phyloP scores from a whole-genome alignment of 2,113 vertebrate species.

The Talpa occidentalis region DNA sequence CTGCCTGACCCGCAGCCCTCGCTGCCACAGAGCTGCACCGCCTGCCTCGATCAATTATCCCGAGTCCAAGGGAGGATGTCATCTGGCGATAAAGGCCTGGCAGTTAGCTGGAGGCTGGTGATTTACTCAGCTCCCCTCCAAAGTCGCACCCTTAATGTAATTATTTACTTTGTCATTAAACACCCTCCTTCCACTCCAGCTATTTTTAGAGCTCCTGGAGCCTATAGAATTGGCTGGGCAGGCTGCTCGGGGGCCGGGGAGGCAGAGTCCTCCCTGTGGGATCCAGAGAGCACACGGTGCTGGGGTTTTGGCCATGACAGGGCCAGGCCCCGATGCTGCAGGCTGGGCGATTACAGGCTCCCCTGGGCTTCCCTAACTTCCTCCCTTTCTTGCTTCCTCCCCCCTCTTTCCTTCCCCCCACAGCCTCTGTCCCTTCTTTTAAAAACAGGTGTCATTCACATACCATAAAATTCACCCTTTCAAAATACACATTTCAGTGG shows the following conservation, averaged over 20 bases:
- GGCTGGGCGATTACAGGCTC: not conserved
- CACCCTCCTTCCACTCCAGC: conserved; percentile 68
- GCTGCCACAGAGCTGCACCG: conserved; percentile 69
- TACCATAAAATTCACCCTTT: conserved; percentile 20
- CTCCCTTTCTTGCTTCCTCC: too few relatives aligned
- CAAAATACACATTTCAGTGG: not conserved
- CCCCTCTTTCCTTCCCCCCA: not conserved
- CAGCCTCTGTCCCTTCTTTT: not conserved
- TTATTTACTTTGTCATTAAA: conserved; percentile 86
- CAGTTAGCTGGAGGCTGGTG: conserved; percentile 84
- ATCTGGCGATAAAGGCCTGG: conserved; percentile 86
- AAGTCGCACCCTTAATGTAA: conserved; percentile 79
- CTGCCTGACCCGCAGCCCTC: conserved; percentile 85
- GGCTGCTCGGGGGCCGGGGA: conserved; percentile 18
- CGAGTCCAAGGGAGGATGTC: conserved; percentile 80
- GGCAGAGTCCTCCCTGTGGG: not conserved
- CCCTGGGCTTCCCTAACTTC: not conserved
- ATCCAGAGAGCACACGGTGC: not conserved
- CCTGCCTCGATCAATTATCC: conserved; percentile 88
- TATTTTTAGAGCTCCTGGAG: conserved; percentile 78
- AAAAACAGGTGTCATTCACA: conserved; percentile 44
- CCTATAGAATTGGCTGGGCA: conserved; percentile 50
- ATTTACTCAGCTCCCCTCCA: conserved; percentile 84
- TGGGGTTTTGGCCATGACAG: rapidly evolving
- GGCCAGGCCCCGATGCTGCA: not conserved